Percentiles rank a stretch among this genome's conserved stretches.
These are phyloP conservation scores for Dryococelus australis DNA, from an alignment of 2,888 invertebrate genomes.

Conservation along the genomic window DNA sequence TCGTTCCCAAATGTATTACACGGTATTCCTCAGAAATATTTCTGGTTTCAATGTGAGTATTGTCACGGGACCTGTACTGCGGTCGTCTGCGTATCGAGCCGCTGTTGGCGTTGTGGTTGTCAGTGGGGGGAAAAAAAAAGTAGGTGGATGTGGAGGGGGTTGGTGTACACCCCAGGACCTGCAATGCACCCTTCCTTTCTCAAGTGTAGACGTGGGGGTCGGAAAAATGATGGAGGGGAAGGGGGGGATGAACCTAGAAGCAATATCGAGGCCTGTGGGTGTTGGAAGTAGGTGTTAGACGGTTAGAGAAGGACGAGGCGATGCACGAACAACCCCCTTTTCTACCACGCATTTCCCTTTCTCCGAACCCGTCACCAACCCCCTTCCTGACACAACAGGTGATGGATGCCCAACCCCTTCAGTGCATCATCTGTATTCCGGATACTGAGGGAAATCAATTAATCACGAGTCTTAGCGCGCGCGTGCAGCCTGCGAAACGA, in stretches of 20 bases:
- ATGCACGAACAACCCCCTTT: neutral
- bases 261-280: neutral
- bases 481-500: neutral
- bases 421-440: conserved; percentile 16
- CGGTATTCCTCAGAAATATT: neutral
- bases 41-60: neutral
- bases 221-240: neutral
- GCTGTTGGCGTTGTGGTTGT: neutral
- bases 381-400: conserved; percentile 1
- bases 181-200: neutral
- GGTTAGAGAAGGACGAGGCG: neutral
- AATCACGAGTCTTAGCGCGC: neutral
- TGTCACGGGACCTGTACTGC: conserved; percentile 10
- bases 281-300: neutral
- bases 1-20: neutral
- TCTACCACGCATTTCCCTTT: neutral
- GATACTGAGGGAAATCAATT: conserved; percentile 8
- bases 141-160: neutral
- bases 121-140: neutral
- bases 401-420: conserved; percentile 16
- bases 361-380: neutral
- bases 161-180: neutral
- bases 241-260: neutral
- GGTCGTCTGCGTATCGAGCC: neutral
- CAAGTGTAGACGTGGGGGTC: neutral